Evolutionary conservation across 1,140 invertebrate genomes (phyloP), one percentile per base, ranked within the genome.

Genomic region (Chironomus tepperi): DNA sequence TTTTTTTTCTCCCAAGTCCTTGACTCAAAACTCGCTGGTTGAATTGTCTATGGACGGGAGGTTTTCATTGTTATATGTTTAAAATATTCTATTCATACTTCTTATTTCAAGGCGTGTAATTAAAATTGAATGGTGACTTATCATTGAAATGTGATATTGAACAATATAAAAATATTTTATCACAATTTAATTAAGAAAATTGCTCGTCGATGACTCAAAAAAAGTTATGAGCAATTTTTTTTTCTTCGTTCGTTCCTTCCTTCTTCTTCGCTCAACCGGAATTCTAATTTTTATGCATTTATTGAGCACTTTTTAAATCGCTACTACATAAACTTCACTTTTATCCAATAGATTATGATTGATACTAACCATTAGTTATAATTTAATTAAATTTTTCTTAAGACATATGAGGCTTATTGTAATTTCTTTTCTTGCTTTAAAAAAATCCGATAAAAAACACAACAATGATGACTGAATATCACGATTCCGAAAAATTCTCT

Each of bases 131-230:
- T 34, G 1, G 24, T 2, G 24, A 34, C 24, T 2, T 2, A 34
- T 34, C 2, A 34, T 34, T 34, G 24, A 5, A 34, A 34, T 34
- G 24, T 5, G 24, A 34, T 34, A 34, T 34, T 34, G 5, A 34
- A 34, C 24, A 34, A 34, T 34, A 34, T 34, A 34, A 34, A 34
- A 34, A 34, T 34, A 57, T 57, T 57, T 57, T 57, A 57, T 57
- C 47, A 57, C 47, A 57, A n/a, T 57, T 57, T 57, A 57, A 57
- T 57, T 57, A n/a, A 57, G 12, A 57, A 57, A 57, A n/a, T 57
- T 34, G 24, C 5, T 34, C 24, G 1, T 15, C 0, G 47, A n/a
- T 12, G 9, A 15, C 12, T 15, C 12, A 12, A 57, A 57, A 57
- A 15, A n/a, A n/a, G n/a, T n/a, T 57, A n/a, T 34, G 24, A 34